Evolutionary conservation across 2,888 invertebrate genomes (phyloP).

Genomic region (Campoletis raptor): DNA sequence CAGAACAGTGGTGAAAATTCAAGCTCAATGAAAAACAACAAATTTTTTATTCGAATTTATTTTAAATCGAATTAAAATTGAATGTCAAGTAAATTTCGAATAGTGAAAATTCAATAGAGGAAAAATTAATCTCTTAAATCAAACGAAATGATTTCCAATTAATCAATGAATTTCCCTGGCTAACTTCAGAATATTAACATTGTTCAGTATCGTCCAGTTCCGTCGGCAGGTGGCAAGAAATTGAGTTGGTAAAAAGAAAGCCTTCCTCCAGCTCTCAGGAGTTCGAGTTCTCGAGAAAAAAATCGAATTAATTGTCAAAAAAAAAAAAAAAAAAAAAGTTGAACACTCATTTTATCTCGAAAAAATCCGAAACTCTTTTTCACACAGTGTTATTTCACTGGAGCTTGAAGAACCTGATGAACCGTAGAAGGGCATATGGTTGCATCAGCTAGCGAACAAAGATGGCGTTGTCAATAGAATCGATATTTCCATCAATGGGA

Average conservation of each 20-base stretch:
- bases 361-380: background rate
- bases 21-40: background rate
- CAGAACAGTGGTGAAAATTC: background rate
- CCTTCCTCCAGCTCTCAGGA: background rate
- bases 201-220: conserved; percentile 8
- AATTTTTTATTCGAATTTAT: background rate
- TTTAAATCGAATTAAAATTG: background rate
- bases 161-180: background rate
- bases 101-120: background rate
- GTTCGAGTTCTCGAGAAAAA: background rate
- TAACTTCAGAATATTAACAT: background rate
- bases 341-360: background rate
- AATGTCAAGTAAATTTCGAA: background rate
- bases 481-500: conserved; percentile 44
- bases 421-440: background rate
- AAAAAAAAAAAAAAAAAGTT: background rate
- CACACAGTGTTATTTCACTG: background rate
- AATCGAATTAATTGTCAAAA: background rate
- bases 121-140: background rate
- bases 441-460: background rate
- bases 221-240: conserved; percentile 10
- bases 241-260: background rate
- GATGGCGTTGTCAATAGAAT: conserved; percentile 27
- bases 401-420: background rate
- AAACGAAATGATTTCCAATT: background rate